Base-by-base conservation (phyloP, 2,888 invertebrate genomes). In the Strigamia transsilvanica region DNA sequence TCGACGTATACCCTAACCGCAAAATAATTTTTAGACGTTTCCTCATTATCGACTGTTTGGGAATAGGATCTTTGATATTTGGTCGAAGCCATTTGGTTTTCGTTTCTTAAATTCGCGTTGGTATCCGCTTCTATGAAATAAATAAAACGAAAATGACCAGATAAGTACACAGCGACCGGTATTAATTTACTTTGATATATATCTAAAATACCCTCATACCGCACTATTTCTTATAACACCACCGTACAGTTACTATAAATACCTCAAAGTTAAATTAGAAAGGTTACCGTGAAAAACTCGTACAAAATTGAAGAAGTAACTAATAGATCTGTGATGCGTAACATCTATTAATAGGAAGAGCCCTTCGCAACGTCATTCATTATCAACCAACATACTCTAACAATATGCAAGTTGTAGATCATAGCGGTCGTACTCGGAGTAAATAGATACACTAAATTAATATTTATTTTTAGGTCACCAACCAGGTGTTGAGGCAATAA, bases 21-120 rank as follows among this genome's bases (percentile, higher is more conserved):
- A 84, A 85, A 85, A 82, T 84, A 85, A 56, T 83, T 83, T 79
- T 82, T 83, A 1, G 84, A 82, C 61, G 83, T 80, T 38, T 82
- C 84, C 5, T 80, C 80, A 18, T 15, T 51, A 18, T 51, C 18
- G 77, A 80, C 12, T 51, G n/a, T 15, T 51, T 82, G 83, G 66
- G 38, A 23, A 51, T 9, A n/a, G 1, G 21, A n/a, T 38, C 79
- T 32, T 38, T 12, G 13, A 38, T 79, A 32, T 41, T n/a, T 79
- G 27, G 34, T 79, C 13, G 84, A 23, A 5, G 66, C 46, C n/a
- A 42, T 81, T 21, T 38, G 5, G 12, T 46, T 66, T 32, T 27
- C 34, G 79, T 79, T 79, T 34, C n/a, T 21, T 15, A 79, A 79
- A 32, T 83, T 83, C 5, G 83, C 83, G 82, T 84, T 84, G 0